phyloP scores from a whole-genome alignment of 2,888 invertebrate genomes.

The Apomyelois bistriatella region DNA sequence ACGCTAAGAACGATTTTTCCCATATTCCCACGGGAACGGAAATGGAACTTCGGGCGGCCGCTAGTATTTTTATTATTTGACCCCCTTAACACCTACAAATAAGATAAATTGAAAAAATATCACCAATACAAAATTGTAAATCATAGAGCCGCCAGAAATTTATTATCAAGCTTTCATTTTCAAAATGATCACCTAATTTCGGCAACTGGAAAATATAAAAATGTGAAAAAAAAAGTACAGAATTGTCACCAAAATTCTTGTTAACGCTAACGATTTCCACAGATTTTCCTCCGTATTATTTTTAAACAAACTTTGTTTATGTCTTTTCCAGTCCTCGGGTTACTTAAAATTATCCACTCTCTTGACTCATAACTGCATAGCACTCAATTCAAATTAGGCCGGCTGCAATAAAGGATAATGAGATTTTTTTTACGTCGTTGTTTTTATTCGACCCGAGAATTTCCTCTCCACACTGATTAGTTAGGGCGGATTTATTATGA shows the following conservation, averaged over 20 bases:
- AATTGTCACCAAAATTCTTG: background rate
- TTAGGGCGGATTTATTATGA: constrained; percentile 71
- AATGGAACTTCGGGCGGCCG: no score
- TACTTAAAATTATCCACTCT: constrained; percentile 75
- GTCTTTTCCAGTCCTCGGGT: constrained; percentile 34
- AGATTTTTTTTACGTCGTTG: constrained; percentile 75
- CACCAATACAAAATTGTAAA: no score
- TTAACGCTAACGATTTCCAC: background rate
- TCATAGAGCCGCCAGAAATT: no score
- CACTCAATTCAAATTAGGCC: constrained; percentile 77
- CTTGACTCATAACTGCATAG: constrained; percentile 77
- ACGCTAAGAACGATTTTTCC: no score
- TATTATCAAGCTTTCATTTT: no score
- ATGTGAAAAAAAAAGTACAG: background rate
- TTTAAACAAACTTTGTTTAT: constrained; percentile 36
- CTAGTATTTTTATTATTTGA: no score
- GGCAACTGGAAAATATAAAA: background rate
- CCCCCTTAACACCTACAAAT: no score
- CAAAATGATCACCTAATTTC: no score
- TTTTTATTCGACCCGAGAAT: constrained; percentile 68
- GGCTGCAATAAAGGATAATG: constrained; percentile 76
- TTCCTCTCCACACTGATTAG: constrained; percentile 60
- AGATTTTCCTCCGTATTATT: constrained; percentile 1
- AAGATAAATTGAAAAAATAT: no score
- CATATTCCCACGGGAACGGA: no score